These are phyloP conservation scores for Aphidius colemani DNA, from an alignment of 2,888 invertebrate genomes.

Conservation along the genomic window DNA sequence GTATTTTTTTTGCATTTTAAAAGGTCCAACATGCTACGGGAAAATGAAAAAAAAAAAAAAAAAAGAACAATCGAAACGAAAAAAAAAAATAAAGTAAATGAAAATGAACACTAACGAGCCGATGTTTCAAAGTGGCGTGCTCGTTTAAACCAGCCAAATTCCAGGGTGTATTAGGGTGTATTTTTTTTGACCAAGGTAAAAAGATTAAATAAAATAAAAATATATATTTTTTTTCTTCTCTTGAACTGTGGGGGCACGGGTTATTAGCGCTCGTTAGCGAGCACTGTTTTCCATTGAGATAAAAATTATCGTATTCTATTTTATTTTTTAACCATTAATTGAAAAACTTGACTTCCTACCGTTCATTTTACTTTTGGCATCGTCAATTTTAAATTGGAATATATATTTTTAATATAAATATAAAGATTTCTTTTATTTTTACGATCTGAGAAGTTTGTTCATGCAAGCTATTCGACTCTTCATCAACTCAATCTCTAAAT, in stretches of 20 bases:
- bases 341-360: too few species aligned
- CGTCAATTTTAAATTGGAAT: too few species aligned
- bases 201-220: not conserved
- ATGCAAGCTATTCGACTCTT: conserved; percentile 52
- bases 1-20: conserved; percentile 29
- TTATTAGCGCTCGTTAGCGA: conserved; percentile 31
- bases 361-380: too few species aligned
- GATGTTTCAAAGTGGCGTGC: conserved; percentile 29
- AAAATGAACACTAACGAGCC: conserved; percentile 29
- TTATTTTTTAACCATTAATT: not conserved
- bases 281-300: conserved; percentile 25
- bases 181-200: not conserved
- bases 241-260: conserved; percentile 11
- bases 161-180: conserved; percentile 3
- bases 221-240: too few species aligned
- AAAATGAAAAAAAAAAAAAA: conserved; percentile 8
- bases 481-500: conserved; percentile 52
- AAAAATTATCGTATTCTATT: conserved; percentile 24
- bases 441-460: conserved; percentile 49
- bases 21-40: conserved; percentile 12
- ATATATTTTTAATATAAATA: too few species aligned
- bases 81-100: conserved; percentile 14
- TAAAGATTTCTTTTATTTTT: conserved; percentile 9
- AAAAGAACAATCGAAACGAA: not conserved
- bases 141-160: conserved; percentile 14